Percentiles rank a stretch among this genome's conserved stretches.
These are phyloP conservation scores for Lamellibrachia columna DNA, from an alignment of 2,888 invertebrate species.

Conservation along the genomic window DNA sequence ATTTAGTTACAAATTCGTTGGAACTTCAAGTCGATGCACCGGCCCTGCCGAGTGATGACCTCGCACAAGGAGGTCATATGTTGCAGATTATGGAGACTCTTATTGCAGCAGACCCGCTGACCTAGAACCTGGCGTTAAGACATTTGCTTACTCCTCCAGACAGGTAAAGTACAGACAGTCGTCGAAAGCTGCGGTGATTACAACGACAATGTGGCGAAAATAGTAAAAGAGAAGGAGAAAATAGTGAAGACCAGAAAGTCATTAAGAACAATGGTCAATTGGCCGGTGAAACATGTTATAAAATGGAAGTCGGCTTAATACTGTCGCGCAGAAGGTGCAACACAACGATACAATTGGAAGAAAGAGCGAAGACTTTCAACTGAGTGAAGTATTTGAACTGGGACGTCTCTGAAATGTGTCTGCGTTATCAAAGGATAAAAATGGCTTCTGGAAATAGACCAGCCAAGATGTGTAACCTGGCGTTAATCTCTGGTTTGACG, in stretches of 20 bases:
- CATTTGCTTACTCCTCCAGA: not conserved
- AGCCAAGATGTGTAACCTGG: not conserved
- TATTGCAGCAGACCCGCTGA: not conserved
- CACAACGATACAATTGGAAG: not conserved
- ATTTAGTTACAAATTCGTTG: not conserved
- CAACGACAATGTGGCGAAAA: not conserved
- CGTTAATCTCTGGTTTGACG: not conserved
- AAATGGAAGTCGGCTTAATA: not conserved
- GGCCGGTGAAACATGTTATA: not conserved
- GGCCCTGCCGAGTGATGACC: slow-evolving; percentile 9
- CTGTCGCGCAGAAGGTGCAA: not conserved
- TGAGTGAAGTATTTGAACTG: not conserved
- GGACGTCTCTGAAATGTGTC: not conserved
- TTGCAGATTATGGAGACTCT: not conserved
- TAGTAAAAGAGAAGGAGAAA: not conserved
- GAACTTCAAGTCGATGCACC: not conserved
- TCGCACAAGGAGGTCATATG: not conserved
- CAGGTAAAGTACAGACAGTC: not conserved
- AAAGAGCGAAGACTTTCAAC: not conserved
- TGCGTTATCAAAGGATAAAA: not conserved
- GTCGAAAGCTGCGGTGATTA: not conserved
- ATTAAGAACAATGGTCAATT: not conserved
- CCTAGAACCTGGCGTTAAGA: not conserved
- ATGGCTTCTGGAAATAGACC: not conserved
- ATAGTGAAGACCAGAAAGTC: not conserved